Evolutionary conservation across 2,888 invertebrate species (phyloP), one percentile per base, ranked within the genome.

Genomic region (Melipona bicolor): DNA sequence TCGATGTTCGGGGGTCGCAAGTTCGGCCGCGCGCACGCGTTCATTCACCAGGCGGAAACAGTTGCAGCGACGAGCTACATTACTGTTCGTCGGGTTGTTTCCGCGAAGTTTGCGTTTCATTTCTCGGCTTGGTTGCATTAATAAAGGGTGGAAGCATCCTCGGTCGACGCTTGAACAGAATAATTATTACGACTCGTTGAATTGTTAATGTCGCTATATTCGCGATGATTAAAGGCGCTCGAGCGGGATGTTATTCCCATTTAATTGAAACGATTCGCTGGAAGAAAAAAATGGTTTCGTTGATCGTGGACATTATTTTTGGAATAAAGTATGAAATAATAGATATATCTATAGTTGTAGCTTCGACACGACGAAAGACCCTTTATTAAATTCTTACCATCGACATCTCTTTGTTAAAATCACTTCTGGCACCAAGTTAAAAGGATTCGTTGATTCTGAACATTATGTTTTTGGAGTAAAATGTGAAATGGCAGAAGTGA

Each of bases 61-160:
- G 81, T 56, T 64, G n/a, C 43, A 27, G 43, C 70, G 36, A 27
- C 52, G 24, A 54, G n/a, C 27, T 61, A 24, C 65, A 43, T 9
- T 9, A 9, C 17, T 67, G 56, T 15, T 11, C 56, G 27, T 15
- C n/a, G 65, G 36, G 64, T 65, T 65, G 49, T 52, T 56, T 56
- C 73, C 62, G 54, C 9, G 65, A 36, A 81, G 67, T 59, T 72
- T 32, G 11, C 72, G 56, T 79, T 72, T 79, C 56, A 61, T 79
- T 71, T 79, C 71, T 50, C 56, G 59, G 43, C 36, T 65, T 24
- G 19, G 69, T 56, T 43, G 65, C 50, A 43, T 70, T 56, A 36
- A 64, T 71, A 54, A 24, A 52, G 13, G 54, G 43, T 32, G 43
- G 21, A n/a, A 49, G 21, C 27, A n/a, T 49, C n/a, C 50, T 17